Evolutionary conservation across 2,113 vertebrate genomes (phyloP), one percentile per base, ranked within the genome.

Genomic region (Pterophyllum scalare): DNA sequence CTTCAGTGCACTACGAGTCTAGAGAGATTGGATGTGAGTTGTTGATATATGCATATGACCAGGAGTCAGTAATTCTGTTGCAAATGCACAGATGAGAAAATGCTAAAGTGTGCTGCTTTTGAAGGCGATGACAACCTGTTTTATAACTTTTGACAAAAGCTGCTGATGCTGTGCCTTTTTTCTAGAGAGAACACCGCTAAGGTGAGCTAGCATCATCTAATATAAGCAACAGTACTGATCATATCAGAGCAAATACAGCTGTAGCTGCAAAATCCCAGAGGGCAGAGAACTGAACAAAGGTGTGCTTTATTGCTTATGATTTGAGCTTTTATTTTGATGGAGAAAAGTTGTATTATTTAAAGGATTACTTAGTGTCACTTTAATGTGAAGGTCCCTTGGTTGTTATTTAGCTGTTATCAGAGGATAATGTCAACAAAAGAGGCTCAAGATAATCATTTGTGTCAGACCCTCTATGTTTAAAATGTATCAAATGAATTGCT

Each of bases 231-330:
- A 14, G 46, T n/a, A 54, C 26, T 54, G 46, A 72, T 59, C n/a
- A 54, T 61, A 77, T 77, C 58, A 60, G 58, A 77, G 12, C 19
- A 77, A 61, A 77, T 61, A 60, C 75, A 49, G 72, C 72, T 75
- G 72, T 57, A 75, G 14, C 54, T 1, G 14, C 54, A n/a, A 33
- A 0, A 0, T 0, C 12, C 67, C 67, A n/a, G 26, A 33, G 26
- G 46, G 67, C 46, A 54, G 26, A n/a, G 26, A 54, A n/a, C 1
- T 46, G 17, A 46, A 33, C 2, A 56, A 24, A 62, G 31, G 43
- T 49, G 19, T 15, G n/a, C 49, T 61, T 77, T 77, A 77, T 46
- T 77, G 43, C 26, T 33, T 77, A n/a, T 33, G 26, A 77, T 31
- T 59, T 43, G 22, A 31, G 28, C 19, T 60, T 60, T 61, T 77